Evolutionary conservation across 2,888 invertebrate genomes (phyloP).

Genomic region (Antheraea assamensis): DNA sequence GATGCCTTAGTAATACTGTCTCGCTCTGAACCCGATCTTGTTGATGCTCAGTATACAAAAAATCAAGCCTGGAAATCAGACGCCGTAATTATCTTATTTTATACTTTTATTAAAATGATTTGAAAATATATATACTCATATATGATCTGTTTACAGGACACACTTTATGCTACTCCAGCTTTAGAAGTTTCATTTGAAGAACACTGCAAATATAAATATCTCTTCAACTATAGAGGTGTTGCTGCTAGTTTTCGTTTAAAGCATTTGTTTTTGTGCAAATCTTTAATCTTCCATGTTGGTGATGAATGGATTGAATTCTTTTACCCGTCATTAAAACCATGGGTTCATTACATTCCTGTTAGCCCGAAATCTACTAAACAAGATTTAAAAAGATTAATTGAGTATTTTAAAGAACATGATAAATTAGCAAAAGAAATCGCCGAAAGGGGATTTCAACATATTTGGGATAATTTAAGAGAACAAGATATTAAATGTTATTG

Average conservation of each 20-base stretch:
- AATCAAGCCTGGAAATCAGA: slow-evolving; percentile 99
- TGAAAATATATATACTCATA: background rate
- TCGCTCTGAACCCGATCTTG: slow-evolving; percentile 87
- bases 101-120: background rate
- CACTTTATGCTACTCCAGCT: slow-evolving; percentile 91
- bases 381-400: slow-evolving; percentile 87
- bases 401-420: slow-evolving; percentile 90
- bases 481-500: slow-evolving; percentile 94
- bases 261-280: slow-evolving; percentile 96
- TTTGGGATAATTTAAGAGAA: slow-evolving; percentile 91
- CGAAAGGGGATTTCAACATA: slow-evolving; percentile 89
- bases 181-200: slow-evolving; percentile 93
- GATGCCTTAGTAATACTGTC: slow-evolving; percentile 94
- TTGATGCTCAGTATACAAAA: slow-evolving; percentile 97
- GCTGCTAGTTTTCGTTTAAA: slow-evolving; percentile 99
- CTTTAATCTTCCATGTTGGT: slow-evolving; percentile 96
- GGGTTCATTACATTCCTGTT: slow-evolving; percentile 97
- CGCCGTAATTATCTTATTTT: slow-evolving; percentile 73
- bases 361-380: slow-evolving; percentile 83
- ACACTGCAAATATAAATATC: slow-evolving; percentile 95
- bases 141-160: slow-evolving; percentile 84
- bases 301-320: slow-evolving; percentile 98
- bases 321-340: slow-evolving; percentile 93
- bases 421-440: slow-evolving; percentile 89
- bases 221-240: slow-evolving; percentile 98